Evolutionary conservation across 2,797 vertebrate species (phyloP).

Genomic region (Sciurus vulgaris): DNA sequence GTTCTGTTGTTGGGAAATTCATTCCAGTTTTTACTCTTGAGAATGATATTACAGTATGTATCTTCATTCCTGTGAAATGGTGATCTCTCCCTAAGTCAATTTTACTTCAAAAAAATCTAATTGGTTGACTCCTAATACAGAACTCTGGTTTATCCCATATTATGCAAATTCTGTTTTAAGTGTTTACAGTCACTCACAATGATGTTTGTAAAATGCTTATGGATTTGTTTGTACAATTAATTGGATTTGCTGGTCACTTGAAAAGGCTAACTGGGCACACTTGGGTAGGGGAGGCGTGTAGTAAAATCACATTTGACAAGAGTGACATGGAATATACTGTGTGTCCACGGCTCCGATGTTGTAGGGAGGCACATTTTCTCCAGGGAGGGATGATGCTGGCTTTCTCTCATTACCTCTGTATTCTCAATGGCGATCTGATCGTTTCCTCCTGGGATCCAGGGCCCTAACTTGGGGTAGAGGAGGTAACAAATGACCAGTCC

Average conservation of each 20-base stretch:
- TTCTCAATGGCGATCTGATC: background rate
- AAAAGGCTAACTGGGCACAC: background rate
- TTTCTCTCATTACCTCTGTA: background rate
- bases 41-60: conserved; percentile 36
- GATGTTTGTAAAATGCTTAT: conserved; percentile 51
- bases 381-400: accelerated
- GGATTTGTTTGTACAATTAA: conserved; percentile 1
- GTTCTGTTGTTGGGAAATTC: background rate
- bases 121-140: background rate
- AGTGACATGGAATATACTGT: background rate
- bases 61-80: conserved; percentile 50
- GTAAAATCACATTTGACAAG: background rate
- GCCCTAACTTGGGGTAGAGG: background rate
- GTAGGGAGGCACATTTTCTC: background rate
- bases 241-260: conserved; percentile 11
- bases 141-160: background rate
- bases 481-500: conserved; percentile 61
- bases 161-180: background rate
- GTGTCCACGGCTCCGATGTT: background rate
- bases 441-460: background rate
- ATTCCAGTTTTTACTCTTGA: conserved; percentile 41
- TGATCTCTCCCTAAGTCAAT: conserved; percentile 1
- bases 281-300: background rate
- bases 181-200: background rate
- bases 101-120: background rate